Evolutionary conservation across 2,888 invertebrate genomes (phyloP).

Genomic region (Pseudoips prasinana): DNA sequence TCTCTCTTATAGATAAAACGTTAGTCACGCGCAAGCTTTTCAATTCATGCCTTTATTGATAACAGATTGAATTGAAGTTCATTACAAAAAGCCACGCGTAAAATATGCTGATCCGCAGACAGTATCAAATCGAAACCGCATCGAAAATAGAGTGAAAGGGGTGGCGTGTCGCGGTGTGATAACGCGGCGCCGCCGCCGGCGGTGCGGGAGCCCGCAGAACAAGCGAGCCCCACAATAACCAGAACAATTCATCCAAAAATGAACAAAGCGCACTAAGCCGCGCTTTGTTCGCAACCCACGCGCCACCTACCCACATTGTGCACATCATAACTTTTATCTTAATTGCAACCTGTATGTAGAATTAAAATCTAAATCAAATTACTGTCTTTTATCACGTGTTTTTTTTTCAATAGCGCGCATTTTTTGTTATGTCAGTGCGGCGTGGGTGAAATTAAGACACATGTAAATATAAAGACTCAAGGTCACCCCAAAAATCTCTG

Average conservation of each 20-base stretch:
- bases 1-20: too few species aligned
- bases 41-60: slow-evolving; percentile 64
- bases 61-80: slow-evolving; percentile 57
- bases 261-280: slow-evolving; percentile 65
- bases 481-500: too few species aligned
- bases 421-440: too few species aligned
- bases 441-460: too few species aligned
- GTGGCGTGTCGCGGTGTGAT: slow-evolving; percentile 64
- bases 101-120: slow-evolving; percentile 74
- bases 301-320: slow-evolving; percentile 32
- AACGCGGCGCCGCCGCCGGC: slow-evolving; percentile 51
- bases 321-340: too few species aligned
- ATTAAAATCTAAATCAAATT: too few species aligned
- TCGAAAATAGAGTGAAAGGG: slow-evolving; percentile 60
- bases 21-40: too few species aligned
- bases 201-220: slow-evolving; percentile 43
- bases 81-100: slow-evolving; percentile 53
- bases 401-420: too few species aligned
- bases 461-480: too few species aligned
- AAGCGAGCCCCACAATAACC: too few species aligned
- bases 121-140: slow-evolving; percentile 65
- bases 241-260: slow-evolving; percentile 57
- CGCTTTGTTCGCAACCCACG: slow-evolving; percentile 47
- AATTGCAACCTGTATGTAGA: too few species aligned
- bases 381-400: too few species aligned